These are phyloP conservation scores for Coilia nasus DNA, from an alignment of 2,797 vertebrate species.

Conservation along the genomic window DNA sequence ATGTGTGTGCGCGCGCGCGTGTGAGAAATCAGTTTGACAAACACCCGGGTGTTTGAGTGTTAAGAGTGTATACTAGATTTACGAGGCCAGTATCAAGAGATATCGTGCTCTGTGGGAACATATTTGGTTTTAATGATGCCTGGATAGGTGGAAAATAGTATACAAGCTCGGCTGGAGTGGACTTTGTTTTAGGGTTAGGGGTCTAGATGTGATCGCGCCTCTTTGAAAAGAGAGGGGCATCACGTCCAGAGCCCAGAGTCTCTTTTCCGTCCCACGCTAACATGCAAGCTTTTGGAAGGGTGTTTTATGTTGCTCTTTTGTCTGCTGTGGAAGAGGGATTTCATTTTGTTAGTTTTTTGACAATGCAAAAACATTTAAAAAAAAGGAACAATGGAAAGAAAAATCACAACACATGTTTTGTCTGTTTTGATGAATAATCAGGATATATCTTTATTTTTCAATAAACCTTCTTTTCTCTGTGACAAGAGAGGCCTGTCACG, in stretches of 20 bases:
- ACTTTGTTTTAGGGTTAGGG: too few relatives aligned
- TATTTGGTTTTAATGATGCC: neutral
- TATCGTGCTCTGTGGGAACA: neutral
- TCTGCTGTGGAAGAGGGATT: neutral
- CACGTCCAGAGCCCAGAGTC: too few relatives aligned
- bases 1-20: too few relatives aligned
- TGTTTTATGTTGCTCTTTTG: neutral
- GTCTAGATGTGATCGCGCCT: too few relatives aligned
- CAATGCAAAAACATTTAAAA: slow-evolving; percentile 17
- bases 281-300: neutral
- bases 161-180: too few relatives aligned
- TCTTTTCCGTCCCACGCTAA: neutral
- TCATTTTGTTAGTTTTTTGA: neutral
- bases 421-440: slow-evolving; percentile 82
- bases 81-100: slow-evolving; percentile 2
- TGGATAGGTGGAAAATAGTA: neutral
- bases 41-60: neutral
- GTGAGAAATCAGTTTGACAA: neutral
- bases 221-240: too few relatives aligned
- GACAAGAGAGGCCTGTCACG: slow-evolving; percentile 69
- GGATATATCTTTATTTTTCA: slow-evolving; percentile 99
- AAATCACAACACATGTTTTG: slow-evolving; percentile 63
- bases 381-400: slow-evolving; percentile 15
- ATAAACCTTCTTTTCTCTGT: slow-evolving; percentile 91
- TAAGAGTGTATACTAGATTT: neutral